Base-by-base conservation (phyloP, 2,113 vertebrate genomes). In the Megaceryle maxima region DNA sequence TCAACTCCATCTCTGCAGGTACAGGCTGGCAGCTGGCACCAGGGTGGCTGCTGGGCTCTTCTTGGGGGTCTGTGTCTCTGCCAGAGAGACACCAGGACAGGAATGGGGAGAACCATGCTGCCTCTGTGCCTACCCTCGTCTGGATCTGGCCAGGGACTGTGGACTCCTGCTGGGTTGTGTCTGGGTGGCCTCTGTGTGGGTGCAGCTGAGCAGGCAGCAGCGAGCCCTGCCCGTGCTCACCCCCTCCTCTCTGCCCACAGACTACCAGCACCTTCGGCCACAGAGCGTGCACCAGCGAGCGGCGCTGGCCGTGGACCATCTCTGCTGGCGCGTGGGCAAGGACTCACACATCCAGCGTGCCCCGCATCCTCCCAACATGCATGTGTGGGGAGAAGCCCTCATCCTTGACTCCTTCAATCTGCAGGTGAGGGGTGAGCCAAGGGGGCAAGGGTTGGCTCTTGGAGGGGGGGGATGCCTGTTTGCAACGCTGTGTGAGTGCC, bases 341-440 rank as follows among this genome's bases (percentile, higher is more conserved):
- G 99, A 99, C 72, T 99, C 99, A 17, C 99, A 99, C 95, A 99
- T 99, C 97, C 99, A 99, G 83, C 99, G 99, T 94, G 99, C 99
- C 63, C 98, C 99, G 0, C 99, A 99, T 90, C 99, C 99, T 20
- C 98, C 98, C 93, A 99, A 98, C 90, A 99, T 99, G 98, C 99
- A 99, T 3, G 98, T 99, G 86, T 99, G 99, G 99, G 99, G 99
- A 56, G 99, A 99, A 95, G 99, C 99, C 4, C 97, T 99, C 73
- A 98, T 99, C 90, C 95, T 99, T 2, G 99, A 99, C 95, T 98
- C 98, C 41, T 98, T 99, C 89, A 99, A 96, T 81, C 96, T 99
- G 59, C 99, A 99, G 98, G 99, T 99, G 93, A 95, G 97, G 56
- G 31, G 22, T 0, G 2, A 82, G 59, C 28, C 0, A 0, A 25